A percentile compares a stretch with the other conserved stretches of the same genome.
phyloP scores from a whole-genome alignment of 30 jellyfish, hydroid and myxozoan genomes.

The Rhopilema esculentum region DNA sequence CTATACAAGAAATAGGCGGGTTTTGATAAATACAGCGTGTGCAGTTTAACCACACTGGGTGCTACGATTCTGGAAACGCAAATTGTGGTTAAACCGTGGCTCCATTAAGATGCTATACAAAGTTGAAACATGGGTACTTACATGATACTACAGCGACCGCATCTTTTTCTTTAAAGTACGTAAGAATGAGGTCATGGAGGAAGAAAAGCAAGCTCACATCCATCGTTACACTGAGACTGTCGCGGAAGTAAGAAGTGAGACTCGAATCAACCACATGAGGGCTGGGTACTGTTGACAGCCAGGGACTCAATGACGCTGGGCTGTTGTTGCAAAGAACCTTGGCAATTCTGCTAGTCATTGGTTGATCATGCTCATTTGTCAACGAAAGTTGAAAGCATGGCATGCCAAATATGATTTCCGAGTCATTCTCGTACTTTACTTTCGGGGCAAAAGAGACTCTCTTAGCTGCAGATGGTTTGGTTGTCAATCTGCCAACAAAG shows the following conservation, averaged over 20 bases:
- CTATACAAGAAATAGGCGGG: no score
- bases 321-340: conserved; percentile 38
- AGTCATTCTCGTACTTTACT: conserved; percentile 92
- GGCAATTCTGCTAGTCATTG: conserved; percentile 81
- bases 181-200: conserved; percentile 88
- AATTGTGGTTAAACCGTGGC: no score
- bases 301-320: conserved; percentile 53
- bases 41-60: no score
- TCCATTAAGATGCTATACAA: no score
- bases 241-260: conserved; percentile 78
- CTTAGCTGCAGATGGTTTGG: conserved; percentile 72
- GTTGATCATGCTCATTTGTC: conserved; percentile 97
- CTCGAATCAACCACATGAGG: conserved; percentile 93
- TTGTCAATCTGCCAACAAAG: conserved; percentile 38
- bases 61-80: no score
- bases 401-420: conserved; percentile 92
- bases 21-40: no score
- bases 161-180: conserved; percentile 96
- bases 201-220: conserved; percentile 92
- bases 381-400: conserved; percentile 79
- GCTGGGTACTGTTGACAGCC: conserved; percentile 89
- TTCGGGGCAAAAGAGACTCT: conserved; percentile 98
- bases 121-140: no score
- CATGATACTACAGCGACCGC: conserved; percentile 72
- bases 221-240: conserved; percentile 91